Evolutionary conservation across 2,888 invertebrate genomes (phyloP), one percentile per base, ranked within the genome.

Genomic region (Hyles lineata): DNA sequence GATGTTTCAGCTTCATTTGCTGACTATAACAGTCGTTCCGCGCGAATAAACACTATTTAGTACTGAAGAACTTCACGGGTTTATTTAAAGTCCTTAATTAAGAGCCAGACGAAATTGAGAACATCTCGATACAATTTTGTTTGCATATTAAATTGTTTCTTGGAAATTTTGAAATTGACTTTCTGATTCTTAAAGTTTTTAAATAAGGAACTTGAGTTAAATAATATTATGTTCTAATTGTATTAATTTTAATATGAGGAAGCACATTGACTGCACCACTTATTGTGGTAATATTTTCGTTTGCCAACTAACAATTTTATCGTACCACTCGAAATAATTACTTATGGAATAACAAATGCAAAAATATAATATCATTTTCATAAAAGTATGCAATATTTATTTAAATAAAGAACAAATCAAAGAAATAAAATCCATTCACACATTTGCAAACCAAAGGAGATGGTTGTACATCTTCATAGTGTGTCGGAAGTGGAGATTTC

Each of bases 401-500:
- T 43, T 11, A 43, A 60, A 25, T 60, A 25, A 25, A 21, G 0
- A 43, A 21, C 21, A 23, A 43, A 43, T 67, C 23, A n/a, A 32
- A 52, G 17, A 58, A 59, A 32, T 15, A 19, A 32, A 58, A 52
- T 29, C 9, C 8, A 32, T 43, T 52, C 62, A 62, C 25, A 52
- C 8, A 52, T 21, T 43, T 43, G 50, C 23, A 71, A 71, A 50
- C 23, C n/a, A 63, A 71, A 71, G 21, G 67, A 67, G 43, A 9
- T 32, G 35, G 63, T 43, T 43, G 67, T 67, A 58, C 55, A 55
- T 67, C 55, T 72, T 72, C 55, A 67, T 67, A 55, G 23, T 63
- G 55, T 72, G 58, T 19, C 43, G 32, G 67, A 67, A 63, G 62
- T 72, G 19, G 62, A 55, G 32, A 55, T 55, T 58, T 58, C 76